Evolutionary conservation across 1,140 invertebrate genomes (phyloP), one percentile per base, ranked within the genome.

Genomic region (Diorhabda elongata): DNA sequence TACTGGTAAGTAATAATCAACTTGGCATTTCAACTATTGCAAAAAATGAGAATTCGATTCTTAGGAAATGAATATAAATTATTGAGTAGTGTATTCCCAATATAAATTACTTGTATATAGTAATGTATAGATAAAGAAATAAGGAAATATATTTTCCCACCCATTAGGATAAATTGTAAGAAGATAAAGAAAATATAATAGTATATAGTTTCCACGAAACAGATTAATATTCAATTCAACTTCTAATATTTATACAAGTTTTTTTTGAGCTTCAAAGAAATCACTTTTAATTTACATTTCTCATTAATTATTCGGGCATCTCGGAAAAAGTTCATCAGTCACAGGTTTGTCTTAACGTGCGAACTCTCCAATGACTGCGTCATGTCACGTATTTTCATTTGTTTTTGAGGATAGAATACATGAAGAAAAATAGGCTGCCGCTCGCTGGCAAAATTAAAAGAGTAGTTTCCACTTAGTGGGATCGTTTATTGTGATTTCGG

Each of bases 321-420:
- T n/a, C 6, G 47, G 47, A 26, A 26, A 52, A n/a, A 52, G 47
- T 52, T 52, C n/a, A 52, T 8, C 47, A 52, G n/a, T n/a, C 47
- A n/a, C 47, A 26, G 47, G 47, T 8, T n/a, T 52, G 47, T 52
- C 47, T 52, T n/a, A 8, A 6, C 6, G 47, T 52, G n/a, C 6
- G 47, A 52, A 26, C 26, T 52, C 47, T 52, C 6, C 47, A n/a
- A 52, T 52, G 47, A 52, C 47, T 52, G 47, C 47, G 47, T n/a
- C 47, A 52, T 52, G 47, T 52, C 47, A 52, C 47, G 47, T 52
- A 52, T 52, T 52, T 52, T 52, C 47, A 52, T 52, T 52, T 52
- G 47, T 52, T 52, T 52, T 52, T 52, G 47, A 52, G 47, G 47
- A 52, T 52, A n/a, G 47, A n/a, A 52, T 52, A 52, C 47, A 52